These are phyloP conservation scores for Thymallus thymallus DNA, from an alignment of 2,113 vertebrate species.

Conservation along the genomic window DNA sequence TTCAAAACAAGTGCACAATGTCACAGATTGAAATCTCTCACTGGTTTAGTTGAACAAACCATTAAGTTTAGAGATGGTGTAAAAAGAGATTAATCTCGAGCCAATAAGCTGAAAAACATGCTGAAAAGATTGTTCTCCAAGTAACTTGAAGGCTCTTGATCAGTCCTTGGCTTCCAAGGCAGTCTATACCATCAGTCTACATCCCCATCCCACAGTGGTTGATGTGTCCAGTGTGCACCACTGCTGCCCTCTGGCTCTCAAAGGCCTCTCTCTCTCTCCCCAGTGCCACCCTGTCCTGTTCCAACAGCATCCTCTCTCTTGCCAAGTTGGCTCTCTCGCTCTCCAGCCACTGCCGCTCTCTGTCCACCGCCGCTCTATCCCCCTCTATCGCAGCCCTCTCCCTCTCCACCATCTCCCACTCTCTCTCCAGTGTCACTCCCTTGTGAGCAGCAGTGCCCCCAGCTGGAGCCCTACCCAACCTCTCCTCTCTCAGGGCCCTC, in stretches of 20 bases:
- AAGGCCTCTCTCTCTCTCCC: constrained; percentile 61
- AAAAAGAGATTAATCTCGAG: background rate
- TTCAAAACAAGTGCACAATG: constrained; percentile 2
- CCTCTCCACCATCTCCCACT: constrained; percentile 57
- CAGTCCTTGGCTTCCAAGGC: background rate
- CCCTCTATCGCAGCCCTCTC: constrained; percentile 65
- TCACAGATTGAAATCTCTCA: background rate
- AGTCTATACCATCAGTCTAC: background rate
- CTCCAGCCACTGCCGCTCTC: constrained; percentile 55
- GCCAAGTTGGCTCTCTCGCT: constrained; percentile 61
- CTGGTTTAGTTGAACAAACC: background rate
- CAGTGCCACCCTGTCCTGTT: constrained; percentile 65
- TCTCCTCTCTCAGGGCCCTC: constrained; percentile 33
- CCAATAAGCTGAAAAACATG: constrained; percentile 2
- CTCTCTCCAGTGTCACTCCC: constrained; percentile 51
- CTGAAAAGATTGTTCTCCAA: background rate
- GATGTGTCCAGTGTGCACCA: constrained; percentile 60
- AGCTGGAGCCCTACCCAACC: constrained; percentile 15
- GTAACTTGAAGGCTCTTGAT: background rate
- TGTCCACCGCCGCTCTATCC: constrained; percentile 52
- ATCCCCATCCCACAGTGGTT: constrained; percentile 38
- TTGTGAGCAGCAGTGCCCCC: constrained; percentile 23
- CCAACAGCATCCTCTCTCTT: constrained; percentile 65
- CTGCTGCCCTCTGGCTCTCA: constrained; percentile 58
- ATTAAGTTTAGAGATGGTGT: background rate